These are phyloP conservation scores for Paedocypris micromegethes DNA, from an alignment of 2,797 vertebrate genomes.

Conservation along the genomic window DNA sequence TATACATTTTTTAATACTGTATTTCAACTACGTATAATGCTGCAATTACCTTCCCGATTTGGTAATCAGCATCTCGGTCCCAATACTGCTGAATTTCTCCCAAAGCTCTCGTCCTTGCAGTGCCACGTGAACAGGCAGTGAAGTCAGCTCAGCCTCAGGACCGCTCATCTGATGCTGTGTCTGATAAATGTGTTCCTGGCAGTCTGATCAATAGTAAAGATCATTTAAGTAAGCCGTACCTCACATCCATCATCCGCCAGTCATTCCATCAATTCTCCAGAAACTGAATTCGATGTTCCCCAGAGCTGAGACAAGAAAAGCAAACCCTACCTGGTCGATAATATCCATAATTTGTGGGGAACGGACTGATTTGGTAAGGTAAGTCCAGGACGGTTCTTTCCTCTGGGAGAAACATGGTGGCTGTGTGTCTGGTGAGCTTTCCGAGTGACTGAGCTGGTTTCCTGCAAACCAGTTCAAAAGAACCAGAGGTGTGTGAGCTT, in stretches of 20 bases:
- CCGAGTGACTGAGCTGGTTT: no score
- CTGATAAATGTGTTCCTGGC: slow-evolving; percentile 31
- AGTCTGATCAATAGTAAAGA: slow-evolving; percentile 26
- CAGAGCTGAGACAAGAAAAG: neutral
- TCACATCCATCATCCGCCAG: neutral
- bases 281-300: neutral
- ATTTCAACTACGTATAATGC: no score
- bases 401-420: slow-evolving; percentile 49
- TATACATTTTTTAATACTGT: neutral
- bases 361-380: slow-evolving; percentile 41
- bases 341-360: slow-evolving; percentile 41
- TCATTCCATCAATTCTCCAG: neutral
- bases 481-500: slow-evolving; percentile 28
- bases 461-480: no score
- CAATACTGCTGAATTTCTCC: slow-evolving; percentile 47
- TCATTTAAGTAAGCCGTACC: neutral
- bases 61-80: slow-evolving; percentile 53
- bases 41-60: slow-evolving; percentile 48
- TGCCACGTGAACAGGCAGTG: slow-evolving; percentile 45
- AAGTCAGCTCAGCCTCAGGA: slow-evolving; percentile 39
- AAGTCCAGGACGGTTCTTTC: slow-evolving; percentile 38
- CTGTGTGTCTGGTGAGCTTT: no score
- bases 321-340: slow-evolving; percentile 44
- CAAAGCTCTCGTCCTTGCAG: slow-evolving; percentile 49
- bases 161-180: slow-evolving; percentile 19